Evolutionary conservation across 2,888 invertebrate genomes (phyloP), one percentile per base, ranked within the genome.

Genomic region (Noctua pronuba): DNA sequence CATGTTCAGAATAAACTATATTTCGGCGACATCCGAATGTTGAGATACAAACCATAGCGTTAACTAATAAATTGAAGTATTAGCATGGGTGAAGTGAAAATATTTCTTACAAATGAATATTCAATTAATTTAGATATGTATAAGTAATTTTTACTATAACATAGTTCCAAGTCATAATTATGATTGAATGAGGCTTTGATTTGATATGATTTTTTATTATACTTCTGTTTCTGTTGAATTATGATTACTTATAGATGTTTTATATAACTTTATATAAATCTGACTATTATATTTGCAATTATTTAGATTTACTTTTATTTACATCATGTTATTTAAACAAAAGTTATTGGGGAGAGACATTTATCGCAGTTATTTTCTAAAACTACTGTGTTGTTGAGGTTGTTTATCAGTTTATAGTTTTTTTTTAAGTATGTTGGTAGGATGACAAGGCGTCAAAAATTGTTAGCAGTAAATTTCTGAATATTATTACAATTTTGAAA

Each of bases 301-400:
- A 80, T 80, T 72, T 78, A 55, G 52, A 64, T 72, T 71, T 78
- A 46, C 35, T 86, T 83, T 87, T 88, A 86, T 88, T 84, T 86
- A 86, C 64, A 77, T 18, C 28, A 74, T 69, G 46, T 82, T 85
- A 77, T 85, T 68, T 35, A 55, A 71, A 70, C 46, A 46, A 65
- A 46, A 24, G 35, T 64, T 68, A 65, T 69, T 79, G 49, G n/a
- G n/a, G 55, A 38, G 41, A 73, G 31, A 74, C 58, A 70, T 73
- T 73, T 75, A 75, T 74, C 52, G 55, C 60, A 70, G 55, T 83
- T 83, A 77, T 71, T 70, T 80, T 78, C n/a, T 41, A 55, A 41
- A 75, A 71, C 69, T 35, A 65, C 8, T 70, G 24, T 49, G 46
- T 65, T 16, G 46, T 77, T 75, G 68, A 31, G 31, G 13, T 49